Evolutionary conservation across 2,888 invertebrate species (phyloP).

Genomic region (Caenorhabditis zanzibari): DNA sequence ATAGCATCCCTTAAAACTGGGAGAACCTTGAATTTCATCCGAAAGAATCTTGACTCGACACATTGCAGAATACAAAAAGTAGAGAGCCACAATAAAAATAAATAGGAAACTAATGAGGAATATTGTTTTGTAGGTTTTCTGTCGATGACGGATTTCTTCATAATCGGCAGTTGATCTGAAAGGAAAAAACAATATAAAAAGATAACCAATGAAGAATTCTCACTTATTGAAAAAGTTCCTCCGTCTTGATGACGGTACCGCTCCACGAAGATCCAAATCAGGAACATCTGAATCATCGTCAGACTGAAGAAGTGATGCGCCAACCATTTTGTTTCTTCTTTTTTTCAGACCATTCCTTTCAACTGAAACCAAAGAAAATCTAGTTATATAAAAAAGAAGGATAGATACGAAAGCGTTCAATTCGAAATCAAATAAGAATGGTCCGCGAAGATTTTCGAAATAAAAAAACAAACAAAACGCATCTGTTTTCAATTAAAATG

Average conservation of each 20-base stretch:
- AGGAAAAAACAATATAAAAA: background rate
- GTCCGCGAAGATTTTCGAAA: background rate
- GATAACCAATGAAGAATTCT: background rate
- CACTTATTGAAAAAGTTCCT: conserved; percentile 48
- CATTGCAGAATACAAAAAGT: conserved; percentile 59
- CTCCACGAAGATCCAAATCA: conserved; percentile 57
- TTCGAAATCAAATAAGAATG: conserved; percentile 13
- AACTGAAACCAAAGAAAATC: conserved; percentile 11
- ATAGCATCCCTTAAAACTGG: background rate
- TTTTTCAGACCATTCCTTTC: conserved; percentile 9
- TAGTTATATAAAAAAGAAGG: background rate
- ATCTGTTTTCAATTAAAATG: conserved; percentile 63
- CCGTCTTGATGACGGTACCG: conserved; percentile 26
- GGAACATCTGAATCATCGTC: conserved; percentile 67
- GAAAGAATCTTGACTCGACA: conserved; percentile 41
- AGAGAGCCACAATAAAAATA: conserved; percentile 50
- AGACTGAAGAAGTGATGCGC: conserved; percentile 60
- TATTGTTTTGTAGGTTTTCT: conserved; percentile 59
- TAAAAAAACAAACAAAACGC: conserved; percentile 11
- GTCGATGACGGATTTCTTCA: conserved; percentile 59
- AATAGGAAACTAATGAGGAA: conserved; percentile 47
- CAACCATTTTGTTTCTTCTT: conserved; percentile 57
- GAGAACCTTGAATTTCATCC: conserved; percentile 53
- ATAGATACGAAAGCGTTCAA: background rate
- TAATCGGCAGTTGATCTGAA: conserved; percentile 48